Percentiles rank a stretch among this genome's conserved stretches.
phyloP scores from a whole-genome alignment of 2,797 vertebrate species.

The Danio aesculapii region DNA sequence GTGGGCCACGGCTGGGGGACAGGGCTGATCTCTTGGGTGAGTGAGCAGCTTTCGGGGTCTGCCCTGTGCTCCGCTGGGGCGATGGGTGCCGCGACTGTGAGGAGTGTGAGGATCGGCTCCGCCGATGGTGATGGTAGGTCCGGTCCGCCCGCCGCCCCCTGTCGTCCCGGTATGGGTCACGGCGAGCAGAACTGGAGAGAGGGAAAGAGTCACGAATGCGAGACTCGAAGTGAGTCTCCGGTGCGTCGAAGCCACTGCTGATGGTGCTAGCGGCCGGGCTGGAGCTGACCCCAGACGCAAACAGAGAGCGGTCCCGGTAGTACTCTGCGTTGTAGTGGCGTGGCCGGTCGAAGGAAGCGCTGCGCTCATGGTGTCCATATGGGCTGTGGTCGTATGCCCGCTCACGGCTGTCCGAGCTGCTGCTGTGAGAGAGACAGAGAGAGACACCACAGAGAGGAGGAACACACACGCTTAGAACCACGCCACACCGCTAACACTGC shows the following conservation, averaged over 20 bases:
- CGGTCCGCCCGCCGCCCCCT: slow-evolving; percentile 92
- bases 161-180: slow-evolving; percentile 97
- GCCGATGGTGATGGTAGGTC: slow-evolving; percentile 95
- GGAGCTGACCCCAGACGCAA: slow-evolving; percentile 70
- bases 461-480: slow-evolving; percentile 33
- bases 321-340: slow-evolving; percentile 98
- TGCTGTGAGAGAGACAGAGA: slow-evolving; percentile 80
- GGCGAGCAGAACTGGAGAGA: slow-evolving; percentile 91
- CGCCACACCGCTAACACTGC: neutral
- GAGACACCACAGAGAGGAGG: slow-evolving; percentile 35
- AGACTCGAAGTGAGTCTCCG: slow-evolving; percentile 96
- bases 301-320: slow-evolving; percentile 90
- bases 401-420: slow-evolving; percentile 97
- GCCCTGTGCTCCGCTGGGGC: slow-evolving; percentile 91
- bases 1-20: slow-evolving; percentile 78
- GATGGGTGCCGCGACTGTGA: slow-evolving; percentile 98
- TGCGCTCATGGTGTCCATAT: slow-evolving; percentile 98
- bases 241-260: slow-evolving; percentile 87
- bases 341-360: slow-evolving; percentile 93
- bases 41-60: slow-evolving; percentile 88
- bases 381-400: slow-evolving; percentile 99
- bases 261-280: slow-evolving; percentile 77
- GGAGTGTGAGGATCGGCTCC: slow-evolving; percentile 96
- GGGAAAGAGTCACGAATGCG: slow-evolving; percentile 93
- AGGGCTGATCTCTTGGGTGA: slow-evolving; percentile 88